Evolutionary conservation across 2,797 vertebrate species (phyloP).

Genomic region (Coilia nasus): DNA sequence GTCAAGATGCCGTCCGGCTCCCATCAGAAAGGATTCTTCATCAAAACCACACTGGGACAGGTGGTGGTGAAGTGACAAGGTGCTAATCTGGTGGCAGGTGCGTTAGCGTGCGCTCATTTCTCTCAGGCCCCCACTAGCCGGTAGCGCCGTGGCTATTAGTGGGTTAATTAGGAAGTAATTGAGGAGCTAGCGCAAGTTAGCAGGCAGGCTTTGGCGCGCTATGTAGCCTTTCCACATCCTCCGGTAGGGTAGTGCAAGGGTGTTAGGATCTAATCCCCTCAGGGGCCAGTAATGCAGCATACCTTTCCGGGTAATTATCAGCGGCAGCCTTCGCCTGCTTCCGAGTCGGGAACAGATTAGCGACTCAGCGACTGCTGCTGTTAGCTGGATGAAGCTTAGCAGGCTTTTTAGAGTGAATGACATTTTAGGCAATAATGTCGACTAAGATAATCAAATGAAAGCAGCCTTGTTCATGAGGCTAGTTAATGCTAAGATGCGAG

Average conservation of each 20-base stretch:
- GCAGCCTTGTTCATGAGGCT: conserved; percentile 3
- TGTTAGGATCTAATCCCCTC: conserved; percentile 80
- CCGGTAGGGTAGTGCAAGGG: conserved; percentile 65
- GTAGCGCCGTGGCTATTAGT: conserved; percentile 79
- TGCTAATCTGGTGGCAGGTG: conserved; percentile 62
- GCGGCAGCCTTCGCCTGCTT: conserved; percentile 74
- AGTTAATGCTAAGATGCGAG: background rate
- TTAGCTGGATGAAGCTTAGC: conserved; percentile 73
- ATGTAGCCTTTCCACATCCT: conserved; percentile 65
- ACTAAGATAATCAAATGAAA: conserved; percentile 23
- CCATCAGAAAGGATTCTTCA: conserved; percentile 52
- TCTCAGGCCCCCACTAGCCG: conserved; percentile 46
- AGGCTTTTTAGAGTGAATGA: conserved; percentile 67
- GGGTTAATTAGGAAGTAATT: conserved; percentile 88
- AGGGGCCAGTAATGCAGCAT: conserved; percentile 74
- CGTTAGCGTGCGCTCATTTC: conserved; percentile 39
- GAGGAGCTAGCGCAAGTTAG: conserved; percentile 79
- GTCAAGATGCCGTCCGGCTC: background rate
- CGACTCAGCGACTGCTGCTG: conserved; percentile 63
- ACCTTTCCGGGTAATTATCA: conserved; percentile 79
- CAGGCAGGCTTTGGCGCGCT: conserved; percentile 71
- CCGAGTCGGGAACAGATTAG: conserved; percentile 68
- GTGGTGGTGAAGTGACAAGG: conserved; percentile 59
- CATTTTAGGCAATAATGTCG: conserved; percentile 60
- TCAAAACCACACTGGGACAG: conserved; percentile 54